These are phyloP conservation scores for Acrocephalus arundinaceus DNA, from an alignment of 2,113 vertebrate genomes.

Conservation along the genomic window DNA sequence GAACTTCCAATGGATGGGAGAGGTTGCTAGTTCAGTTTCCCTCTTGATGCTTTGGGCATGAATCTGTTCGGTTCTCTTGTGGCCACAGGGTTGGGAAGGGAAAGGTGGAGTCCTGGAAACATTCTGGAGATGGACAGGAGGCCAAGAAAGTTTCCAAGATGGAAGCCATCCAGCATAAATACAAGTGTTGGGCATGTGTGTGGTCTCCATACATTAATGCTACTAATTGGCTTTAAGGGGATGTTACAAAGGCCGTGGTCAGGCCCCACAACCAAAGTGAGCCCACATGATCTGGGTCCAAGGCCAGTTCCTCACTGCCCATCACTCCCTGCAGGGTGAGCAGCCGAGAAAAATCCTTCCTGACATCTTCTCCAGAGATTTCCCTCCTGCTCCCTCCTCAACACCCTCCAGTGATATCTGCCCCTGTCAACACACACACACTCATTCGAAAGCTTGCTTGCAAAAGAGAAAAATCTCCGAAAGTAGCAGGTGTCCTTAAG, in stretches of 20 bases:
- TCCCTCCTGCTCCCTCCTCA: constrained; percentile 43
- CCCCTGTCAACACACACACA: constrained; percentile 45
- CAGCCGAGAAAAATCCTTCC: not conserved
- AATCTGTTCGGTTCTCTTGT: not conserved
- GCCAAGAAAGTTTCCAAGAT: not conserved
- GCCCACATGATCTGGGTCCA: not conserved
- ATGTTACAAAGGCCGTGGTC: not conserved
- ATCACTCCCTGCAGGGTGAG: not conserved
- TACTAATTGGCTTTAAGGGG: constrained; percentile 5
- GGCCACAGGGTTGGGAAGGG: not conserved
- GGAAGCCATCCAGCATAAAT: constrained; percentile 21
- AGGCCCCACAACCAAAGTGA: not conserved
- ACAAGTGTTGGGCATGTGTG: not conserved
- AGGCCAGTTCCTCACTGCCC: not conserved
- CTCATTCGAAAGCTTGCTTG: not conserved
- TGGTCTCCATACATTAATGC: constrained; percentile 30
- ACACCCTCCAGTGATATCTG: constrained; percentile 50
- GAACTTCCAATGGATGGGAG: not conserved
- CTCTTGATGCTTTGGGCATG: not conserved
- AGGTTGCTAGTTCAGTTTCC: not conserved
- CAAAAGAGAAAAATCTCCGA: not conserved
- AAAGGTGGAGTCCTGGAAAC: constrained; percentile 16
- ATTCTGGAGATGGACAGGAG: not conserved
- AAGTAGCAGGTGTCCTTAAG: constrained; percentile 67
- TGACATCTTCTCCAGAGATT: constrained; percentile 9